Evolutionary conservation across 2,113 vertebrate species (phyloP).

Genomic region (Penelope pileata): DNA sequence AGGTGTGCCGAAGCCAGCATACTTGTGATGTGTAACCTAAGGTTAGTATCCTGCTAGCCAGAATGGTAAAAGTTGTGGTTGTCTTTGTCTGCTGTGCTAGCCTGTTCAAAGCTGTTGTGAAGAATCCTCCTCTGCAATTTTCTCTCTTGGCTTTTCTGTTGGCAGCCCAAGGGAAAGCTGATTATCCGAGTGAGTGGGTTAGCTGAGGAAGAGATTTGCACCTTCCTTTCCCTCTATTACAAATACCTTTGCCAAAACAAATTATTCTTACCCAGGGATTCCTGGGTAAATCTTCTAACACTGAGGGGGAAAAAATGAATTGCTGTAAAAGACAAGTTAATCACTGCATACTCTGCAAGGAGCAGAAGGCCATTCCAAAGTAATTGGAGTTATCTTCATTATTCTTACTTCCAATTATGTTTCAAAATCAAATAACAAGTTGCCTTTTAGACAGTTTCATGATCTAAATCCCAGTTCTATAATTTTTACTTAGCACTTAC

Average conservation of each 20-base stretch:
- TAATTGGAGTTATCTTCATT: slow-evolving; percentile 63
- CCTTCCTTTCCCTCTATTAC: not conserved
- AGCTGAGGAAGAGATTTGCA: not conserved
- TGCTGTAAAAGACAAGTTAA: slow-evolving; percentile 45
- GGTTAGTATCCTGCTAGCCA: not conserved
- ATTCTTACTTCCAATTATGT: slow-evolving; percentile 65
- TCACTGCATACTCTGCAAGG: slow-evolving; percentile 26
- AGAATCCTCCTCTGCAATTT: not conserved
- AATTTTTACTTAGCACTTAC: slow-evolving; percentile 39
- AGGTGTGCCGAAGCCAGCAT: not conserved
- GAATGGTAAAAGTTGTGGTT: not conserved
- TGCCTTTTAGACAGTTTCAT: slow-evolving; percentile 39
- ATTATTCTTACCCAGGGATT: slow-evolving; percentile 26
- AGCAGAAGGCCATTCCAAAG: slow-evolving; percentile 49
- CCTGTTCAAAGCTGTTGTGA: not conserved
- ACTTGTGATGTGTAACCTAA: not conserved
- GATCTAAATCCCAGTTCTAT: slow-evolving; percentile 35
- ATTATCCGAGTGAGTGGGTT: not conserved
- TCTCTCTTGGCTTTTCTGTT: not conserved
- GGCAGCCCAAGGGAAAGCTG: not conserved
- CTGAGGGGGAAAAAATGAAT: not conserved
- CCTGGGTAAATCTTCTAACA: slow-evolving; percentile 28
- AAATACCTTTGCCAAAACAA: slow-evolving; percentile 33
- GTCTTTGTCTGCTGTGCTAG: not conserved
- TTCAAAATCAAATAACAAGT: slow-evolving; percentile 65